Base-by-base conservation (phyloP, 2,113 vertebrate species). In the Corythoichthys intestinalis region DNA sequence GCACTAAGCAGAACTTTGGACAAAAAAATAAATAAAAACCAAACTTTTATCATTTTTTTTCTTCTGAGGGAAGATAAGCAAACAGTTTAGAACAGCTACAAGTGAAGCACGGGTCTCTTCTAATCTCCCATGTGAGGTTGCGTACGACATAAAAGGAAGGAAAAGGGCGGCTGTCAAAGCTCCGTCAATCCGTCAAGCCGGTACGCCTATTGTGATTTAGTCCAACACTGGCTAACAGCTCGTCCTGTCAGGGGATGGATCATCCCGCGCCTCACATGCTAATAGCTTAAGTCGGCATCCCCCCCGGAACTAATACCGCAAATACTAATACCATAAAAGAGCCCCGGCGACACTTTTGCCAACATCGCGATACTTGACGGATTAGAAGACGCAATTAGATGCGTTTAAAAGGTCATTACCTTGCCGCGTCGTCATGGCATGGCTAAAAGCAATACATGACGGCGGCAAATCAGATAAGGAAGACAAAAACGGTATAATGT, bases 251-350 rank as follows among this genome's bases (percentile, higher is more conserved):
- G 82, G 77, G 80, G 84, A 83, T 82, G 82, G 78, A 83, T 88
- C 87, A 79, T 86, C 83, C 83, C 73, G 39, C 59, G 86, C 85
- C 89, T 91, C 90, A 86, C 84, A 90, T 90, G 89, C 90, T 91
- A 90, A 91, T 91, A 84, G 84, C 88, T 87, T 89, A 92, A 93
- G 91, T 73, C 87, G 88, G 87, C 91, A 86, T 91, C 90, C 87
- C 85, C 85, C 81, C 61, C 72, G 81, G 84, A 89, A 89, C 89
- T 90, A 89, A 90, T 89, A 82, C 86, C 84, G 85, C 85, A 90
- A 91, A 90, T 88, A 90, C 91, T 91, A 90, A 91, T 91, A 86
- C 89, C 88, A 91, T 92, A 89, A 91, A 92, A 89, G 88, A 91
- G 69, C 83, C 78, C 52, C 76, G 62, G 80, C 74, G 75, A 72